phyloP scores from a whole-genome alignment of 2,113 vertebrate species.

The Spilogale gracilis region DNA sequence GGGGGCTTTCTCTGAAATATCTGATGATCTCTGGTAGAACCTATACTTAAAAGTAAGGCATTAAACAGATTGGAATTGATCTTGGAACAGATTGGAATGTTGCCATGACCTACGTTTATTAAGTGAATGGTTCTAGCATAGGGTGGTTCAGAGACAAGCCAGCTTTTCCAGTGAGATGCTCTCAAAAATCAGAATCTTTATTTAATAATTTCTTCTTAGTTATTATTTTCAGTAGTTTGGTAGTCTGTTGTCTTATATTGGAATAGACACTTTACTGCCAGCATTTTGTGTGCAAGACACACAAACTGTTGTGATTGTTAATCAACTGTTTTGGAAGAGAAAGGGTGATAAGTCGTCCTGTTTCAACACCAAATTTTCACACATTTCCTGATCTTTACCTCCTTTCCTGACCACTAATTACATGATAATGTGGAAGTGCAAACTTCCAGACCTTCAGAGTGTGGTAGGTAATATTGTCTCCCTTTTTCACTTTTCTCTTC shows the following conservation, averaged over 20 bases:
- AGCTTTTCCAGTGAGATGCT: not conserved
- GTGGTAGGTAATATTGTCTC: not conserved
- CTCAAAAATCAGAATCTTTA: not conserved
- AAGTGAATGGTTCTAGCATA: not conserved
- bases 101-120: not conserved
- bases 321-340: not conserved
- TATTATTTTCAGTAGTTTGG: not conserved
- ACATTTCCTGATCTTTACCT: not conserved
- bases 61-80: not conserved
- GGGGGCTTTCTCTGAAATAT: not conserved
- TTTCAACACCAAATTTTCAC: not conserved
- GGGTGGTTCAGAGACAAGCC: not conserved
- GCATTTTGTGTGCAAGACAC: not conserved
- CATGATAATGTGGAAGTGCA: not conserved
- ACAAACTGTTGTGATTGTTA: not conserved
- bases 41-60: not conserved
- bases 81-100: not conserved
- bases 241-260: not conserved
- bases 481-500: not conserved
- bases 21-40: not conserved
- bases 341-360: not conserved
- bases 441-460: not conserved
- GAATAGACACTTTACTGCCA: not conserved
- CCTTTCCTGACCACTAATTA: not conserved
- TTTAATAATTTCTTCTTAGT: not conserved